Conservation (phyloP, 2,888 invertebrate species). For the Aspidiotus rigidus region DNA sequence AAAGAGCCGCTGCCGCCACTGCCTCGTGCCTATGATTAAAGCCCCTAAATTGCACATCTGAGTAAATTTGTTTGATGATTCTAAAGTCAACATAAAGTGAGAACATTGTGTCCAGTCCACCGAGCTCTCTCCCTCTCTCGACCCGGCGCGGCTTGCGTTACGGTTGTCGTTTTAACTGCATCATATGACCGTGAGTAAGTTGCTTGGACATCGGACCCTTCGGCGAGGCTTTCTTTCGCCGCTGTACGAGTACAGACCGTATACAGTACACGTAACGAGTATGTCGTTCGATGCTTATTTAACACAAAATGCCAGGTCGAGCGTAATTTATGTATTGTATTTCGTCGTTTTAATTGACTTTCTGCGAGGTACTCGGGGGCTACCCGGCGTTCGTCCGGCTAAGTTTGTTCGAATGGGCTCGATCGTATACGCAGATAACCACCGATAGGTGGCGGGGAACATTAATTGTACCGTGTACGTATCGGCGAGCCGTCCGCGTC, state of each 20-base stretch:
- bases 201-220: slow-evolving; percentile 14
- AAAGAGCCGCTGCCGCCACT: slow-evolving; percentile 13
- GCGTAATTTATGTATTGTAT: slow-evolving; percentile 31
- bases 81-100: slow-evolving; percentile 32
- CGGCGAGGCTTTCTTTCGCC: slow-evolving; percentile 20
- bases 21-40: slow-evolving; percentile 21
- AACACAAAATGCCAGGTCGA: slow-evolving; percentile 25
- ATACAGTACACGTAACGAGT: slow-evolving; percentile 5
- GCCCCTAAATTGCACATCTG: slow-evolving; percentile 31
- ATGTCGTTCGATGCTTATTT: slow-evolving; percentile 31
- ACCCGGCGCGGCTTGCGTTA: background rate
- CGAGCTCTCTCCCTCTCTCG: background rate
- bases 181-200: slow-evolving; percentile 19
- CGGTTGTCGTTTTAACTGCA: slow-evolving; percentile 13
- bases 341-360: slow-evolving; percentile 27
- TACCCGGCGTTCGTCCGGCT: too few relatives aligned
- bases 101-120: slow-evolving; percentile 20
- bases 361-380: background rate
- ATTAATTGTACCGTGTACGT: too few relatives aligned
- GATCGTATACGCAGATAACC: too few relatives aligned
- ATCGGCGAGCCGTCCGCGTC: too few relatives aligned
- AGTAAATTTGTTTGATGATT: slow-evolving; percentile 33
- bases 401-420: too few relatives aligned
- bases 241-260: too few relatives aligned
- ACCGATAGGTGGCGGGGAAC: too few relatives aligned